Base-by-base conservation (phyloP, 2,888 invertebrate species). In the Proisotoma minuta region DNA sequence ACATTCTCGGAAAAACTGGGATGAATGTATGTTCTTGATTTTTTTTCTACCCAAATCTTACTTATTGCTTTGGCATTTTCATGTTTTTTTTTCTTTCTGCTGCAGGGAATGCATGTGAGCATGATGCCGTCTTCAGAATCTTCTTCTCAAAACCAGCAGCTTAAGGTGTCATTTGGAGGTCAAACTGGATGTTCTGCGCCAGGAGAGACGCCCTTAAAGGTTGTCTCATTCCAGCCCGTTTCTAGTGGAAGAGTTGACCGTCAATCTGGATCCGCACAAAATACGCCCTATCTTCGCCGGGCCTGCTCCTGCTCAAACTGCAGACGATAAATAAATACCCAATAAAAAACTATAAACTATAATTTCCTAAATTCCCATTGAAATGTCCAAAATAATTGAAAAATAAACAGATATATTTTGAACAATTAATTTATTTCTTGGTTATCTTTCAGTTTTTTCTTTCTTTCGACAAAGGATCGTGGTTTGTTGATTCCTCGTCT, bases 131-230 rank as follows among this genome's bases (percentile, higher is more conserved):
- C 65, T 0, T 22, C n/a, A 2, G 62, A 62, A 47, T 61, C 64
- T 10, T 20, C 22, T 18, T 60, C 62, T 48, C 60, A 29, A 18
- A 70, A 70, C 39, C 59, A 65, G 8, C 70, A 70, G 34, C 29
- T 70, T 10, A 65, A 60, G 39, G 63, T 70, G 12, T 63, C 63
- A 1, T 66, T 70, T 50, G 70, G 66, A 20, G 69, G 66, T 3
- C 66, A 57, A 48, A 57, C 40, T n/a, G 62, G 51, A 15, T 53
- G 53, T 10, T 43, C 60, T 28, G 52, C 57, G 10, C 56, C 52
- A 18, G 70, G 70, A 12, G 68, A 66, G 40, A 66, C 65, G 15
- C 57, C 54, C n/a, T 60, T 70, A 15, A 62, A 63, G 26, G 66
- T 70, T 3, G 27, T 70, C 3, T 63, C 63, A 10, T 66, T 70